Evolutionary conservation across 2,888 invertebrate species (phyloP).

Genomic region (Chrysotoxum bicinctum): DNA sequence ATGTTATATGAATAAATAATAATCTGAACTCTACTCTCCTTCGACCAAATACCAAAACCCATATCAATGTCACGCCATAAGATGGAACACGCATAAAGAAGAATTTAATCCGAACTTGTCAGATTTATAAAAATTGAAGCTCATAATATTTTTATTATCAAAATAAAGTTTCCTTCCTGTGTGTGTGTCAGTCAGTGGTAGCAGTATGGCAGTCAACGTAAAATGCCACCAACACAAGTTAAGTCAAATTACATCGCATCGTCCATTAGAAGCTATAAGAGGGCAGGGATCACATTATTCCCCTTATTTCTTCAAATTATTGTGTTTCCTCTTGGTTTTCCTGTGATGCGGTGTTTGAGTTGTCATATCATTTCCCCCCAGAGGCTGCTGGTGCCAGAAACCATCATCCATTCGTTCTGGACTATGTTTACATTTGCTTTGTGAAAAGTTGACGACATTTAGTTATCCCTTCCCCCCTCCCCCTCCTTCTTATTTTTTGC

Average conservation of each 20-base stretch:
- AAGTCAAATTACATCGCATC: conserved; percentile 48
- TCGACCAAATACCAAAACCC: conserved; percentile 46
- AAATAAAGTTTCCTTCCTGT: conserved; percentile 41
- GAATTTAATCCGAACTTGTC: conserved; percentile 69
- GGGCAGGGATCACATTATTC: conserved; percentile 34
- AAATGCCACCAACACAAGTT: conserved; percentile 8
- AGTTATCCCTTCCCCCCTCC: conserved; percentile 28
- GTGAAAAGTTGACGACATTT: conserved; percentile 66
- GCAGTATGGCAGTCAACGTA: not conserved
- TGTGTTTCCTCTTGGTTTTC: conserved; percentile 43
- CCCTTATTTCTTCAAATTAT: conserved; percentile 23
- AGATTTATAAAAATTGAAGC: conserved; percentile 66
- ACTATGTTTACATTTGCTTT: conserved; percentile 64
- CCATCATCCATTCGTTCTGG: conserved; percentile 37
- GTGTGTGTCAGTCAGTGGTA: not conserved
- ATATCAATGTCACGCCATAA: conserved; percentile 65
- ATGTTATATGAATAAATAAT: conserved; percentile 30
- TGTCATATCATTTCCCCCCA: conserved; percentile 64
- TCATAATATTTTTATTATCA: conserved; percentile 67
- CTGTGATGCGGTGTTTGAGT: conserved; percentile 41
- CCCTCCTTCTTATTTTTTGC: not conserved
- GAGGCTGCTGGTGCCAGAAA: conserved; percentile 39
- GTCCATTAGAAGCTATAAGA: conserved; percentile 29
- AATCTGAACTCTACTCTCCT: conserved; percentile 10
- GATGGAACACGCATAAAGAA: conserved; percentile 29